These are phyloP conservation scores for Sinella curviseta DNA, from an alignment of 1,140 invertebrate species.

Conservation along the genomic window DNA sequence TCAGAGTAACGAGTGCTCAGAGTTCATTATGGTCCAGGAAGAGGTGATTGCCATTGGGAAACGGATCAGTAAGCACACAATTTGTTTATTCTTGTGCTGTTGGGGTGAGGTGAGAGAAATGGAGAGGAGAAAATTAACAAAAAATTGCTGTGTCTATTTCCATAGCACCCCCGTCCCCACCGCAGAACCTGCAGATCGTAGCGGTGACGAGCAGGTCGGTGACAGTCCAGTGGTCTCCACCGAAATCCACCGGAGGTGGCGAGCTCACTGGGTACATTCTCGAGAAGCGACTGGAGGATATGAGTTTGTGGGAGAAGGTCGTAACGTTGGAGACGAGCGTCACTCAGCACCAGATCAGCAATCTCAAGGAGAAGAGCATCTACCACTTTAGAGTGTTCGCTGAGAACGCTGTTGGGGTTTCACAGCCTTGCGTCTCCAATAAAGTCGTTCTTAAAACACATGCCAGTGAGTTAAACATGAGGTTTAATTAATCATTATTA, in stretches of 20 bases:
- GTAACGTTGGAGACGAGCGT: slow-evolving; percentile 77
- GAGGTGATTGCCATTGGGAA: slow-evolving; percentile 67
- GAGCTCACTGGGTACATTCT: slow-evolving; percentile 83
- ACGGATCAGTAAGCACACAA: slow-evolving; percentile 59
- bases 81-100: not conserved
- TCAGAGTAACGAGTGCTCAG: not conserved
- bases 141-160: slow-evolving; percentile 35
- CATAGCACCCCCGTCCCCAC: slow-evolving; percentile 78
- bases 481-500: no score
- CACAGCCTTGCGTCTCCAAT: slow-evolving; percentile 75
- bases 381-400: slow-evolving; percentile 88
- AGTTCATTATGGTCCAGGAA: slow-evolving; percentile 54
- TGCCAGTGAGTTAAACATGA: slow-evolving; percentile 75
- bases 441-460: slow-evolving; percentile 85
- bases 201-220: slow-evolving; percentile 82
- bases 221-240: slow-evolving; percentile 82
- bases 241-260: slow-evolving; percentile 78
- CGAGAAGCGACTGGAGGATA: slow-evolving; percentile 74
- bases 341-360: slow-evolving; percentile 75
- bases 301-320: slow-evolving; percentile 84
- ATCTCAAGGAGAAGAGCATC: slow-evolving; percentile 84
- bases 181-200: slow-evolving; percentile 68
- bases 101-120: not conserved
- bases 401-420: slow-evolving; percentile 84
- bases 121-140: no score